Conservation (phyloP, 2,888 invertebrate species). For the Spisula subtruncata region DNA sequence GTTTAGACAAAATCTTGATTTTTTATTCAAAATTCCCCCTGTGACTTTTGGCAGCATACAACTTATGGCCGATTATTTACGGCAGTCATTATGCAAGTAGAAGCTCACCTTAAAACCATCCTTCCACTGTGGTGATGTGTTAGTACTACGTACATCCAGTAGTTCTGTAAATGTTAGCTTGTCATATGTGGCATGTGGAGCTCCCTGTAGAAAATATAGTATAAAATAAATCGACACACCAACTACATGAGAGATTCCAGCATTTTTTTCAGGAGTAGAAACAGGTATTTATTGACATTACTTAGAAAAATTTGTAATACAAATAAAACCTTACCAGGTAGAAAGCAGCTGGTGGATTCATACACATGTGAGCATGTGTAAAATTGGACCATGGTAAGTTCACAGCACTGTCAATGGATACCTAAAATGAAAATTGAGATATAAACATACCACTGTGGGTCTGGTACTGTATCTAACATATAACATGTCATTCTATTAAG, state of each 20-base stretch:
- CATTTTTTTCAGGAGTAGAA: not conserved
- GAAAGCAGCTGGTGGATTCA: slow-evolving; percentile 87
- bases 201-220: slow-evolving; percentile 75
- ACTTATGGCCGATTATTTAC: too few relatives aligned
- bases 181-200: slow-evolving; percentile 85
- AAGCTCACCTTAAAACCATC: slow-evolving; percentile 76
- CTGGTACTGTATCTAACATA: not conserved
- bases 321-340: slow-evolving; percentile 81
- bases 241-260: too few relatives aligned
- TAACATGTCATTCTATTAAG: too few relatives aligned
- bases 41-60: too few relatives aligned
- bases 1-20: too few relatives aligned
- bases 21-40: too few relatives aligned
- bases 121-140: slow-evolving; percentile 84
- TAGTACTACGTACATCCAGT: slow-evolving; percentile 83
- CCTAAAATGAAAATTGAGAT: slow-evolving; percentile 67
- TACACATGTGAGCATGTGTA: slow-evolving; percentile 84
- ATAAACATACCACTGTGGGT: not conserved
- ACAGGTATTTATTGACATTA: too few relatives aligned
- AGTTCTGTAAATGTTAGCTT: slow-evolving; percentile 83
- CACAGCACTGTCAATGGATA: slow-evolving; percentile 85
- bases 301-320: too few relatives aligned
- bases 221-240: not conserved
- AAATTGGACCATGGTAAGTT: slow-evolving; percentile 87
- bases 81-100: too few relatives aligned